Evolutionary conservation across 2,888 invertebrate species (phyloP).

Genomic region (Caenorhabditis plicata): DNA sequence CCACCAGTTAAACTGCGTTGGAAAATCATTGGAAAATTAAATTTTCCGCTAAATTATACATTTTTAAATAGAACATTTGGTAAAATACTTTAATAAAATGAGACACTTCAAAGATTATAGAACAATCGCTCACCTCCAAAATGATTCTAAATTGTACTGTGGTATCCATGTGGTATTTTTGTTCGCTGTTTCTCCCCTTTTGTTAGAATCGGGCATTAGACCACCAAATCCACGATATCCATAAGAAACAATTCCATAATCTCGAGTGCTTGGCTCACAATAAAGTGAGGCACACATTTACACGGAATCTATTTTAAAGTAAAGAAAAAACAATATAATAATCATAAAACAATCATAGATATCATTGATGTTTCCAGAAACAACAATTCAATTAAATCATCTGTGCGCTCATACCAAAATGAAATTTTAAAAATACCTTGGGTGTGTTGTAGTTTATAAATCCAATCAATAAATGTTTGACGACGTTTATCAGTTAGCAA

Average conservation of each 20-base stretch:
- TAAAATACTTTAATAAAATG: too few relatives aligned
- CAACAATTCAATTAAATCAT: too few relatives aligned
- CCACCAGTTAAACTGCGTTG: too few relatives aligned
- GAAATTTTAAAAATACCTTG: conserved; percentile 12
- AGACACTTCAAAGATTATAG: too few relatives aligned
- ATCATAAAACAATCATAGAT: background rate
- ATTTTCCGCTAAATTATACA: background rate
- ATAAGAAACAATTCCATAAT: conserved; percentile 21
- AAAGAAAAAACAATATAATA: background rate
- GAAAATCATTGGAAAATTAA: background rate
- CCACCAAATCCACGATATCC: conserved; percentile 39
- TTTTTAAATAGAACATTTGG: too few relatives aligned
- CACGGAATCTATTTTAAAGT: conserved; percentile 1
- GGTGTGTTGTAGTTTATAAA: conserved; percentile 78
- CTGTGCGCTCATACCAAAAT: background rate
- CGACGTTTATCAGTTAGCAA: conserved; percentile 71
- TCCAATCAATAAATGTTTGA: conserved; percentile 82
- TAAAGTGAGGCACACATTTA: conserved; percentile 13
- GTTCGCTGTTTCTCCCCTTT: background rate
- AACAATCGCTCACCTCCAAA: conserved; percentile 24
- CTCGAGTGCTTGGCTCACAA: conserved; percentile 23
- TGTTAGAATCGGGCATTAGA: conserved; percentile 10
- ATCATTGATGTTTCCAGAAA: background rate
- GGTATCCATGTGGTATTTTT: conserved; percentile 29
- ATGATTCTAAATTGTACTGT: conserved; percentile 39